These are phyloP conservation scores for Cabera pusaria DNA, from an alignment of 2,888 invertebrate species.

Conservation along the genomic window DNA sequence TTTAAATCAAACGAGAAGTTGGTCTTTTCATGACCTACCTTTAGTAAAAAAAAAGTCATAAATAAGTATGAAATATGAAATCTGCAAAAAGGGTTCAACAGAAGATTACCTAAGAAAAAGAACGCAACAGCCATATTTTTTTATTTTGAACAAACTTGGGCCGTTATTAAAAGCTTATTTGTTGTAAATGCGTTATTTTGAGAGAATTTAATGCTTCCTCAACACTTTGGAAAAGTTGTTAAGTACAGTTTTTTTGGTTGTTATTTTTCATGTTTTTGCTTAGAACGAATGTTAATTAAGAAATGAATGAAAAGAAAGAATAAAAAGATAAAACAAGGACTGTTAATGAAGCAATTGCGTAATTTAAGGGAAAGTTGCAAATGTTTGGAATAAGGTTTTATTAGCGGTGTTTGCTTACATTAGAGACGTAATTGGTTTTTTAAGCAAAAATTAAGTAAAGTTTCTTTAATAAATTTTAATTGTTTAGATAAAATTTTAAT, in stretches of 20 bases:
- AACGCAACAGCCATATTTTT: conserved; percentile 41
- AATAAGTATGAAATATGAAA: too few relatives aligned
- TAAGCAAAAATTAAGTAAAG: too few relatives aligned
- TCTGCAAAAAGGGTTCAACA: conserved; percentile 38
- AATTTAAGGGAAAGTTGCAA: conserved; percentile 11
- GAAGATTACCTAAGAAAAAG: conserved; percentile 48
- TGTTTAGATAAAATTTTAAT: too few relatives aligned
- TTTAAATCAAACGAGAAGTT: too few relatives aligned
- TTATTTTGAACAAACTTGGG: conserved; percentile 40
- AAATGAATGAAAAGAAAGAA: conserved; percentile 8
- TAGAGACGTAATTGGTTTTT: too few relatives aligned
- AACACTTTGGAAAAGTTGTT: conserved; percentile 34
- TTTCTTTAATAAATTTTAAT: too few relatives aligned
- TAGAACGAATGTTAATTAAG: conserved; percentile 11
- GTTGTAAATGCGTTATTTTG: conserved; percentile 52
- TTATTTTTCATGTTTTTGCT: conserved; percentile 21
- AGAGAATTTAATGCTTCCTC: conserved; percentile 48
- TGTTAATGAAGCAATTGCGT: conserved; percentile 17
- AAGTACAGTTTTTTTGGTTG: conserved; percentile 33
- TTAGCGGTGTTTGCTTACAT: background rate
- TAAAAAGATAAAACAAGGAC: conserved; percentile 6
- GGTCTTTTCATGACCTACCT: too few relatives aligned
- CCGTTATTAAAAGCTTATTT: conserved; percentile 59
- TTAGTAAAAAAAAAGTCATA: too few relatives aligned
- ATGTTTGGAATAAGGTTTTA: background rate